Conservation (phyloP, 2,113 vertebrate genomes). For the Eleginops maclovinus region DNA sequence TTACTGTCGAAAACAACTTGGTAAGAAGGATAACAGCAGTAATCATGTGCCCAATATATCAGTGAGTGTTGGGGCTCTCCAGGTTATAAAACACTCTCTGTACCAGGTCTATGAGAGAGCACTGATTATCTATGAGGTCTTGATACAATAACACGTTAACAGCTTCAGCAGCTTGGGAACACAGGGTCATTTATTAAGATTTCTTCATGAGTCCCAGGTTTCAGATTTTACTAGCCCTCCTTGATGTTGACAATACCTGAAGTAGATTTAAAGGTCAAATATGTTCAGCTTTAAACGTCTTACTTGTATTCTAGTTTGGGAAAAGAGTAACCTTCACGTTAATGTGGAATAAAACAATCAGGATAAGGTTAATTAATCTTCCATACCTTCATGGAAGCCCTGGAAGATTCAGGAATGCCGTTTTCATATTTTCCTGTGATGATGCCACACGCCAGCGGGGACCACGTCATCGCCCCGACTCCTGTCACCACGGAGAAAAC, state of each 20-base stretch:
- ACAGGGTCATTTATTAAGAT: too few relatives aligned
- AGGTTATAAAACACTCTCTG: neutral
- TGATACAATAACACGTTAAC: neutral
- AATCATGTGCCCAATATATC: neutral
- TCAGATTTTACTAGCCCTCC: neutral
- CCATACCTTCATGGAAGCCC: conserved; percentile 96
- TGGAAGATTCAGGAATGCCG: conserved; percentile 94
- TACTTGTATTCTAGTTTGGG: neutral
- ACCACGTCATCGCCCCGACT: conserved; percentile 99
- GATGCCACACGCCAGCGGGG: conserved; percentile 96
- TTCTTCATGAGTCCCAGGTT: neutral
- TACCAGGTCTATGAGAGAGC: neutral
- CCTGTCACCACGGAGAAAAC: conserved; percentile 80
- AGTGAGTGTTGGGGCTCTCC: neutral
- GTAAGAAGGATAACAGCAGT: too few relatives aligned
- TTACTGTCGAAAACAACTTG: too few relatives aligned
- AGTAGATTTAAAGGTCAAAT: neutral
- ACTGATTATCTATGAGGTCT: neutral
- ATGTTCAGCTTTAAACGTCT: neutral
- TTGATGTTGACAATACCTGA: neutral
- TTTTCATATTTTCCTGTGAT: conserved; percentile 98
- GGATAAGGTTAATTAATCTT: neutral
- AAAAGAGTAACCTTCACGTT: neutral
- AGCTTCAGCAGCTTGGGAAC: too few relatives aligned
- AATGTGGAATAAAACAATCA: too few relatives aligned